These are phyloP conservation scores for Leptothorax acervorum DNA, from an alignment of 2,888 invertebrate species.

Conservation along the genomic window DNA sequence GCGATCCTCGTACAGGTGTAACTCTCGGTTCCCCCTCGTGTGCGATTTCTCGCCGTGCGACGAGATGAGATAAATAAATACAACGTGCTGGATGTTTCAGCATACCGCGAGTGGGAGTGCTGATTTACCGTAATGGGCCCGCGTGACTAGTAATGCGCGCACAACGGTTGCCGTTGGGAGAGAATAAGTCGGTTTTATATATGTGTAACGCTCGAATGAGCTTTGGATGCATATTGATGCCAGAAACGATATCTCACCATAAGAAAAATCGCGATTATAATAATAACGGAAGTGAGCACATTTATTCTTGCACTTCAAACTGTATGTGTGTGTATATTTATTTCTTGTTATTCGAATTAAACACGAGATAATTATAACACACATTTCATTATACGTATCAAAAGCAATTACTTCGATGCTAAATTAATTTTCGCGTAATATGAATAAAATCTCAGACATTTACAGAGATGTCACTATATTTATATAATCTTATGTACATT, in stretches of 20 bases:
- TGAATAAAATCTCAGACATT: background rate
- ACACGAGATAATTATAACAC: background rate
- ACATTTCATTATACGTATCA: background rate
- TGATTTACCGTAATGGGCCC: conserved; percentile 46
- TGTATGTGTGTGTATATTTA: background rate
- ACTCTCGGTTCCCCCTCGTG: conserved; percentile 25
- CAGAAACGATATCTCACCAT: conserved; percentile 9
- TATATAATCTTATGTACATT: background rate
- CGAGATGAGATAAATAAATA: conserved; percentile 43
- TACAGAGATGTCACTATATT: background rate
- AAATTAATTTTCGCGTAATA: background rate
- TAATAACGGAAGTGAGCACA: conserved; percentile 3
- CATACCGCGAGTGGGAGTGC: conserved; percentile 9
- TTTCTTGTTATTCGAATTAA: background rate
- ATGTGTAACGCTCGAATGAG: conserved; percentile 38
- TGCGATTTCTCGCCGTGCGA: conserved; percentile 33
- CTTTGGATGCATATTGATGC: conserved; percentile 13
- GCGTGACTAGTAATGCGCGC: conserved; percentile 27
- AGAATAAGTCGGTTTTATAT: conserved; percentile 35
- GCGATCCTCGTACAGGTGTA: conserved; percentile 42
- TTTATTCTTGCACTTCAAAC: background rate
- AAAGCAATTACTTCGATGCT: background rate
- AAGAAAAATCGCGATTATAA: conserved; percentile 37
- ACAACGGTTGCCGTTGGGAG: conserved; percentile 43
- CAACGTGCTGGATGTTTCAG: conserved; percentile 23